These are phyloP conservation scores for Orgyia antiqua DNA, from an alignment of 2,888 invertebrate species.

Conservation along the genomic window DNA sequence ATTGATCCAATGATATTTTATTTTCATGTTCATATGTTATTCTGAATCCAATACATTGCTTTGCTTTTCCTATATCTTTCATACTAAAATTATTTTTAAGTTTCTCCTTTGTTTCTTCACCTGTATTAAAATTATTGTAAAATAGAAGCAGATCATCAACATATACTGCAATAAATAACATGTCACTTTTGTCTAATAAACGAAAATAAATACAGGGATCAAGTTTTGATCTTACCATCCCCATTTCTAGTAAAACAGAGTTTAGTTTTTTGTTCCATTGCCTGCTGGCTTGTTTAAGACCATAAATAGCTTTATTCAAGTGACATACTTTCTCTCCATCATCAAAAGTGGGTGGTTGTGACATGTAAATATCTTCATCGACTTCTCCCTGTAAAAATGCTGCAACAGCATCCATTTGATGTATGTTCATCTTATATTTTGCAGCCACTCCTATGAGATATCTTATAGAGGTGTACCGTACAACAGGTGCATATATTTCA, in stretches of 20 bases:
- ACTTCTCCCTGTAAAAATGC: constrained; percentile 12
- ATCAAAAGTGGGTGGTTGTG: constrained; percentile 5
- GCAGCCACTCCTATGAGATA: constrained; percentile 7
- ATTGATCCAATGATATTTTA: not conserved
- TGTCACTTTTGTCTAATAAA: constrained; percentile 11
- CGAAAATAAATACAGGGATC: constrained; percentile 27
- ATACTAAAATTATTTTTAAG: constrained; percentile 6
- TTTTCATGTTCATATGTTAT: not conserved
- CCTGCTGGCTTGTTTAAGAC: constrained; percentile 9
- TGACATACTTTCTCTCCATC: constrained; percentile 1
- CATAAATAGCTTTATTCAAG: not conserved
- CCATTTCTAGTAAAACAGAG: constrained; percentile 16
- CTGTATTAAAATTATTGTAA: constrained; percentile 9
- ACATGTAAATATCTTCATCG: constrained; percentile 11
- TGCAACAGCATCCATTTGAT: constrained; percentile 9
- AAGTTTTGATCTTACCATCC: constrained; percentile 15
- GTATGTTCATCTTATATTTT: constrained; percentile 6
- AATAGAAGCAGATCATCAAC: constrained; percentile 22
- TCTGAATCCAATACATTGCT: constrained; percentile 5
- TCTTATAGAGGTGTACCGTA: constrained; percentile 5
- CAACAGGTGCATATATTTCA: constrained; percentile 2
- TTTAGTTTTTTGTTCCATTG: constrained; percentile 22
- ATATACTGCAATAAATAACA: constrained; percentile 20
- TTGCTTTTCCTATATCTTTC: constrained; percentile 14
- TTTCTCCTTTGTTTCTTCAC: constrained; percentile 9